Percentiles rank a stretch among this genome's conserved stretches.
Evolutionary conservation across 2,888 invertebrate species (phyloP).

Genomic region (Bombyx huttoni): DNA sequence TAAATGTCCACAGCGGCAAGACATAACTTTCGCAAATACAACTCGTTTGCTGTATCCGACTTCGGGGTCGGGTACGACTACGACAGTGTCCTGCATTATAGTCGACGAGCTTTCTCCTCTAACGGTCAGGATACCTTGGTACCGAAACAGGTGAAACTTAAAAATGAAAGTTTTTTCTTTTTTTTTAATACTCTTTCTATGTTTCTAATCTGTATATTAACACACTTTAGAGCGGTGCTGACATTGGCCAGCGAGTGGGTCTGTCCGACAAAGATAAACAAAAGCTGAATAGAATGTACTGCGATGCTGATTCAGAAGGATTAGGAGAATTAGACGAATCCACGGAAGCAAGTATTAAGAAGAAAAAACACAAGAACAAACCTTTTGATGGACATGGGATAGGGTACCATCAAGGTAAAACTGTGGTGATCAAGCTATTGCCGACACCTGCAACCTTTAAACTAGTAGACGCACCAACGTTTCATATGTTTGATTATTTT

Average conservation of each 20-base stretch:
- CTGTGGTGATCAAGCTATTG: conserved; percentile 52
- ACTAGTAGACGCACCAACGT: conserved; percentile 36
- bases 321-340: conserved; percentile 22
- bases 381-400: conserved; percentile 60
- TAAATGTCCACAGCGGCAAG: conserved; percentile 38
- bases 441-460: conserved; percentile 43
- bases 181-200: conserved; percentile 1
- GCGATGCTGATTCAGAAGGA: conserved; percentile 41
- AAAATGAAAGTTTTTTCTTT: not conserved
- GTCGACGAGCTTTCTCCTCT: conserved; percentile 77
- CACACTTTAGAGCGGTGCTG: conserved; percentile 37
- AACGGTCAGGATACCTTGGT: conserved; percentile 78
- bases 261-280: conserved; percentile 71
- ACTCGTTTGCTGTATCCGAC: conserved; percentile 74
- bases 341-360: conserved; percentile 19
- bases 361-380: conserved; percentile 42
- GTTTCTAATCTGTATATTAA: not conserved
- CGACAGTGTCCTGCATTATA: conserved; percentile 82
- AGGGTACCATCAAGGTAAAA: conserved; percentile 66
- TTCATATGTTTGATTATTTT: conserved; percentile 58
- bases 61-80: conserved; percentile 81
- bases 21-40: conserved; percentile 77
- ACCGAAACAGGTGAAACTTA: conserved; percentile 57
- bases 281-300: conserved; percentile 75
- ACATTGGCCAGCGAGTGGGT: conserved; percentile 71